These are phyloP conservation scores for Nyctalus aviator DNA, from an alignment of 2,797 vertebrate species.

Conservation along the genomic window DNA sequence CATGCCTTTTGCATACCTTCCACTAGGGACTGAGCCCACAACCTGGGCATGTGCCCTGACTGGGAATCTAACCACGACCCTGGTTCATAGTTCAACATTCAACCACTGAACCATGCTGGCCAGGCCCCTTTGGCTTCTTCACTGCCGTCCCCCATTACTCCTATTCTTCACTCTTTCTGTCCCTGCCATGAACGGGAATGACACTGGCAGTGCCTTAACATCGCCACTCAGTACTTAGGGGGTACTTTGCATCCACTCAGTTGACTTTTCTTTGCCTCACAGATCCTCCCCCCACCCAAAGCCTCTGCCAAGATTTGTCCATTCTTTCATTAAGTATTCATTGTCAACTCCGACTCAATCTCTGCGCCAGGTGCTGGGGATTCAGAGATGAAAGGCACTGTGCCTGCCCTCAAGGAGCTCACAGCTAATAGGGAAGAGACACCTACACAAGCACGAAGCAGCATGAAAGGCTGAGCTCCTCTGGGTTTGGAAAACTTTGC, in stretches of 20 bases:
- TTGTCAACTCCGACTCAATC: background rate
- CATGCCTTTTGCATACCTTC: no score
- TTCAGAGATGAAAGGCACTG: background rate
- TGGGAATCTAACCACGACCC: no score
- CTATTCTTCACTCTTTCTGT: background rate
- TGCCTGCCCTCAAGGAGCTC: constrained; percentile 65
- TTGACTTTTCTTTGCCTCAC: background rate
- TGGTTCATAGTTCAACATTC: no score
- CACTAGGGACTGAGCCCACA: no score
- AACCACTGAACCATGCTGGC: no score
- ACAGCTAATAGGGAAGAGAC: background rate
- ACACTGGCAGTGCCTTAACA: background rate
- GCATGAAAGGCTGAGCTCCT: background rate
- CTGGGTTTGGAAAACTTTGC: background rate
- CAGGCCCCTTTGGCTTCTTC: background rate
- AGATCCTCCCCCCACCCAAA: background rate
- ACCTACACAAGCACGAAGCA: background rate
- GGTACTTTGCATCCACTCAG: background rate
- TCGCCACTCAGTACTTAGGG: background rate
- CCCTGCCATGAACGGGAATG: background rate
- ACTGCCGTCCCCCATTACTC: background rate
- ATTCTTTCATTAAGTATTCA: constrained; percentile 61
- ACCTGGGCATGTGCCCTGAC: no score
- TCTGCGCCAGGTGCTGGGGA: background rate
- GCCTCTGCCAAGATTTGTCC: background rate